Evolutionary conservation across 2,113 vertebrate genomes (phyloP).

Genomic region (Triplophysa dalaica): DNA sequence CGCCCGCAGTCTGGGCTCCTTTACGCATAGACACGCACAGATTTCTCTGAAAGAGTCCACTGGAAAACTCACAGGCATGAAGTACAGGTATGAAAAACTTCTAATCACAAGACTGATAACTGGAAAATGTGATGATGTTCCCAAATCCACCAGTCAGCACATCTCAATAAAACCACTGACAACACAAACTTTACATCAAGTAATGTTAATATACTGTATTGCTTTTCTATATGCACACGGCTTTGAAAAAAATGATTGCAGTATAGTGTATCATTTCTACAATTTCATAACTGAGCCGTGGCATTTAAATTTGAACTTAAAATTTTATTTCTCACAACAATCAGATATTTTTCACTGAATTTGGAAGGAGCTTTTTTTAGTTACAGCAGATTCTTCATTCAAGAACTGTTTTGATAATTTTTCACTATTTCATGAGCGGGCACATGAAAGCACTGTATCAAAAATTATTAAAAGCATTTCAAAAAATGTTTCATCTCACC

Average conservation of each 20-base stretch:
- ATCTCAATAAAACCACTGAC: no score
- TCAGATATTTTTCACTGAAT: background rate
- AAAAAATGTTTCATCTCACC: no score
- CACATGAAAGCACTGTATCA: no score
- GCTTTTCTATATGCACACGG: no score
- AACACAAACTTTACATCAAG: no score
- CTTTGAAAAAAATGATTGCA: background rate
- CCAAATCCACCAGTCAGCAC: no score
- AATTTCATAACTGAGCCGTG: background rate
- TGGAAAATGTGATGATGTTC: background rate
- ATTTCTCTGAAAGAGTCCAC: conserved; percentile 98
- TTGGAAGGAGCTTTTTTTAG: no score
- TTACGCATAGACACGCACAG: conserved; percentile 89
- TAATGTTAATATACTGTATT: no score
- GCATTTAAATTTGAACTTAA: background rate
- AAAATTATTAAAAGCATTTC: no score
- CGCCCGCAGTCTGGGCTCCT: conserved; percentile 92
- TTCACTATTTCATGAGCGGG: no score
- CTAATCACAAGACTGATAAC: background rate
- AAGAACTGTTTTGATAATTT: no score
- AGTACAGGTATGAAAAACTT: conserved; percentile 86
- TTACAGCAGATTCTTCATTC: no score
- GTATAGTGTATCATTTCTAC: background rate
- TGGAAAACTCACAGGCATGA: conserved; percentile 98
- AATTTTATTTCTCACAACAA: background rate